Evolutionary conservation across 2,113 vertebrate genomes (phyloP).

Genomic region (Plecotus auritus): DNA sequence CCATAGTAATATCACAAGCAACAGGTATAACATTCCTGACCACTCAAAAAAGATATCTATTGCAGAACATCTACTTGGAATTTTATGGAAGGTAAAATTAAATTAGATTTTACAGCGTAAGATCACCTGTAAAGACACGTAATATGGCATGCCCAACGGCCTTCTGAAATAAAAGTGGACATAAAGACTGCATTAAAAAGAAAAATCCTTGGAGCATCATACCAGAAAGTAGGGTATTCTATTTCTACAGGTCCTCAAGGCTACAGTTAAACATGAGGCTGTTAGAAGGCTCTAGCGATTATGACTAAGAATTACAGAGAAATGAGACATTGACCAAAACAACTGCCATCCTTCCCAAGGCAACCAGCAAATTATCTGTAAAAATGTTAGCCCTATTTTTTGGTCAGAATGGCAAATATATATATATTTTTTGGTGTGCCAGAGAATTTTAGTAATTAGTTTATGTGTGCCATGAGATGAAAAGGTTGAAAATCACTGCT

Average conservation of each 20-base stretch:
- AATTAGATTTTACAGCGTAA: background rate
- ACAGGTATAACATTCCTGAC: background rate
- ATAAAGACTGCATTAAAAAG: constrained; percentile 8
- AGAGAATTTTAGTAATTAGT: background rate
- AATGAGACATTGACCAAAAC: background rate
- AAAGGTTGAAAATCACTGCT: background rate
- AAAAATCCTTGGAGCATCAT: background rate
- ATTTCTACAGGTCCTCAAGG: background rate
- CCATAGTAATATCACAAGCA: background rate
- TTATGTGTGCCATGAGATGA: background rate
- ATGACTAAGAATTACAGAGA: background rate
- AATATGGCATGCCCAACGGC: background rate
- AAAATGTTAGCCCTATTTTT: background rate
- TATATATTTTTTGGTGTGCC: background rate
- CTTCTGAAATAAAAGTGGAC: constrained; percentile 27
- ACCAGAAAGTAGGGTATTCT: background rate
- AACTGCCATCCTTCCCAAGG: background rate
- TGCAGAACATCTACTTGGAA: background rate
- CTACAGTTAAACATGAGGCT: background rate
- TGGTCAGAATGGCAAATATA: background rate
- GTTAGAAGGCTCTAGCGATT: background rate
- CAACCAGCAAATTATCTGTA: background rate
- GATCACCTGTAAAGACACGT: background rate
- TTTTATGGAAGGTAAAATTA: constrained; percentile 24
- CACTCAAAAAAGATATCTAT: background rate